Base-by-base conservation (phyloP, 2,888 invertebrate genomes). In the Erpobdella octoculata region DNA sequence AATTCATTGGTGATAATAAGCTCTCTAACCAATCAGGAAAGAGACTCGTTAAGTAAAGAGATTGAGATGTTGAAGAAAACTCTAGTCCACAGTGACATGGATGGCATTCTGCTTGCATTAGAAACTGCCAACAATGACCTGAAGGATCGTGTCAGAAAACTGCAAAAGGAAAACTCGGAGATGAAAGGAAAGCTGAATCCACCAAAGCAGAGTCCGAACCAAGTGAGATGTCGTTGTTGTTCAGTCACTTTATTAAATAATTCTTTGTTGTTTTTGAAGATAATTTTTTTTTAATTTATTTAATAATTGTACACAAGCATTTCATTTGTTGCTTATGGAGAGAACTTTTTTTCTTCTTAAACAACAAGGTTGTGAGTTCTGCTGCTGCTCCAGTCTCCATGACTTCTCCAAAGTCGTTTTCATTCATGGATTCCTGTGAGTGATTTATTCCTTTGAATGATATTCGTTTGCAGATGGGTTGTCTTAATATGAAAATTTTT, bases 91-190 rank as follows among this genome's bases (percentile, higher is more conserved):
- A 48, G 48, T 8, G 69, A 53, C 35, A 72, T 77, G 8, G 74
- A 76, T 65, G 74, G 74, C 35, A 74, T 75, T 46, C 71, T 78
- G 48, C 78, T 77, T 70, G 69, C 66, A 48, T 68, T 80, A 53
- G 73, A 77, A 21, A 76, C 74, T 61, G 79, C 79, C 70, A 79
- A 78, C 67, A 79, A 80, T 73, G 77, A 77, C 31, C 70, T 79
- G 35, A 76, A 75, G 12, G 80, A 79, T 15, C 75, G 75, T 36
- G 78, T 78, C 72, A 73, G 76, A 65, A 67, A 74, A 2, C 75
- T 81, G 36, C 75, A 77, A 41, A 78, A 78, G 61, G 79, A 80
- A 68, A 77, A 79, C 62, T 79, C 79, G 67, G 73, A 79, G 70
- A 77, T 78, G 65, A 79, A 79, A 78, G 80, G 53, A 25, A 53